Conservation (phyloP, 2,888 invertebrate genomes). For the Brachyptera putata region DNA sequence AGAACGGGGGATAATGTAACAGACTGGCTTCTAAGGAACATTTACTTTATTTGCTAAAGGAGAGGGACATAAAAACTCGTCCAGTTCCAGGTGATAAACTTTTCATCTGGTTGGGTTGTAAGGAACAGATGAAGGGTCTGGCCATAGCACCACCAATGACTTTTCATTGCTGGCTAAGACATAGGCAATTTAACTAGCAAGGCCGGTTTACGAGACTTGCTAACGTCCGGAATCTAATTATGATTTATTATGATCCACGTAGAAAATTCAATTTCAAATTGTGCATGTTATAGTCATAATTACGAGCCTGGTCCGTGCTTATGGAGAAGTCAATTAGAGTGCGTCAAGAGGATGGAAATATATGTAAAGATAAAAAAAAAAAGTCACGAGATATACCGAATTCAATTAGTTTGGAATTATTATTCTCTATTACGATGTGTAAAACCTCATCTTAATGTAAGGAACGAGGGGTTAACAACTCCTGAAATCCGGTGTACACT, state of each 20-base stretch:
- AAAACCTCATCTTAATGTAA: conserved; percentile 3
- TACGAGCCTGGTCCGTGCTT: not conserved
- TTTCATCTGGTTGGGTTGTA: conserved; percentile 16
- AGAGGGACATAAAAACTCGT: conserved; percentile 18
- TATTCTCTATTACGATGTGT: not conserved
- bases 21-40: conserved; percentile 16
- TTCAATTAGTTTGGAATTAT: conserved; percentile 13
- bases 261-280: conserved; percentile 13
- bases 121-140: not conserved
- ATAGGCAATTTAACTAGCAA: conserved; percentile 9
- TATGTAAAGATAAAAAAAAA: not conserved
- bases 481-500: no score
- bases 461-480: no score
- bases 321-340: not conserved
- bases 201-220: not conserved
- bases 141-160: not conserved
- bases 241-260: not conserved
- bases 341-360: conserved; percentile 3
- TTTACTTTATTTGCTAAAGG: conserved; percentile 19
- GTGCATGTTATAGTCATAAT: conserved; percentile 6
- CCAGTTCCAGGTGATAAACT: conserved; percentile 20
- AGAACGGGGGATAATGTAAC: not conserved
- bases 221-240: conserved; percentile 3
- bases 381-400: conserved; percentile 3
- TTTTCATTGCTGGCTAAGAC: conserved; percentile 4